Percentiles rank a stretch among this genome's conserved stretches.
These are phyloP conservation scores for Sebastes steindachneri DNA, from an alignment of 2,797 vertebrate species.

Conservation along the genomic window DNA sequence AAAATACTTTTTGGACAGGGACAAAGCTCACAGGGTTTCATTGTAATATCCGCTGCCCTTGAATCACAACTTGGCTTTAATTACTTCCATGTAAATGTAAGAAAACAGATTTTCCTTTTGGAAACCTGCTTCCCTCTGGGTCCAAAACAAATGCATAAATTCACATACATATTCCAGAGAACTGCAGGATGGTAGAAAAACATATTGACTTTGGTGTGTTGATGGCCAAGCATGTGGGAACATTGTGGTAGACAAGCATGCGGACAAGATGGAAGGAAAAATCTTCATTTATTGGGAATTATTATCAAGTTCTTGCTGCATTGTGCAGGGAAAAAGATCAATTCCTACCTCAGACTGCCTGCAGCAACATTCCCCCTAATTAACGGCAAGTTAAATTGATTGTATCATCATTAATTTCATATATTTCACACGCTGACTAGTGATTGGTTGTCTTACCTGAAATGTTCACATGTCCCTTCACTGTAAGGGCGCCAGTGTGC, in stretches of 20 bases:
- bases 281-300: background rate
- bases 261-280: slow-evolving; percentile 7
- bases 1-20: slow-evolving; percentile 42
- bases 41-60: slow-evolving; percentile 42
- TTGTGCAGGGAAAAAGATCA: slow-evolving; percentile 5
- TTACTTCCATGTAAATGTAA: slow-evolving; percentile 51
- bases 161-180: slow-evolving; percentile 24
- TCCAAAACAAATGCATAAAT: slow-evolving; percentile 36
- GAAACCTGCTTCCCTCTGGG: slow-evolving; percentile 24
- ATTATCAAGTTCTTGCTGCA: background rate
- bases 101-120: slow-evolving; percentile 32
- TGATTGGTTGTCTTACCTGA: background rate
- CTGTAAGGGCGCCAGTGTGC: background rate
- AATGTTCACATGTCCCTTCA: slow-evolving; percentile 7
- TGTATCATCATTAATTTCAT: slow-evolving; percentile 21
- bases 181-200: slow-evolving; percentile 13
- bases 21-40: slow-evolving; percentile 43
- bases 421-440: background rate
- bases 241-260: slow-evolving; percentile 33
- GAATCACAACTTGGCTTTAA: slow-evolving; percentile 56
- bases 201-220: slow-evolving; percentile 12
- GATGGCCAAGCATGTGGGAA: slow-evolving; percentile 19
- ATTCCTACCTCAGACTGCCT: slow-evolving; percentile 16
- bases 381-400: slow-evolving; percentile 21
- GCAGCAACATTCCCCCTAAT: slow-evolving; percentile 29